A percentile compares a stretch with the other conserved stretches of the same genome.
Conservation (phyloP, 2,797 vertebrate genomes). For the Malacoraja senta region DNA sequence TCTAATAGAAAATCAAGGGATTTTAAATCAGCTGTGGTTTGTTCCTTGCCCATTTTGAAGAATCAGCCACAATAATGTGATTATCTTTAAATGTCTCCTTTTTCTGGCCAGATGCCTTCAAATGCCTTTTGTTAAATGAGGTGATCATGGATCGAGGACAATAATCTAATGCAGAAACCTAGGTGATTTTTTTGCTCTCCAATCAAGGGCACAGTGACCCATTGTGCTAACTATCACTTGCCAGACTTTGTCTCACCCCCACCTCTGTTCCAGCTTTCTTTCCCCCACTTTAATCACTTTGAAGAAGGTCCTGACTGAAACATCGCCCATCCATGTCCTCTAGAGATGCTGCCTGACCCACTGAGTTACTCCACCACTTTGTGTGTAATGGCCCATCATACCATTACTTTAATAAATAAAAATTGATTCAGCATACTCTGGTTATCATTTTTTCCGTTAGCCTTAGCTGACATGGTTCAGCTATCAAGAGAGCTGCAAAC, state of each 20-base stretch:
- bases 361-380: too few species aligned
- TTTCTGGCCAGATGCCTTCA: background rate
- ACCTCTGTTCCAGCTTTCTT: too few species aligned
- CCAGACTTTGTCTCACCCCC: too few species aligned
- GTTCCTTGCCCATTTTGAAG: background rate
- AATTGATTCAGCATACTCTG: background rate
- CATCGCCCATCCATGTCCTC: too few species aligned
- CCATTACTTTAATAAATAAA: background rate
- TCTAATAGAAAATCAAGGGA: background rate
- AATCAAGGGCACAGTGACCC: background rate
- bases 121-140: background rate
- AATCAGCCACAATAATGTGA: background rate
- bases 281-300: too few species aligned
- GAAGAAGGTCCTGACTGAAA: too few species aligned
- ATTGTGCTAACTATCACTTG: background rate
- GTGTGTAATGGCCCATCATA: too few species aligned
- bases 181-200: background rate
- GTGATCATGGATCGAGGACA: background rate
- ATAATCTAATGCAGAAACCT: background rate
- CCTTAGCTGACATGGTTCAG: background rate
- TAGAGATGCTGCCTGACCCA: too few species aligned
- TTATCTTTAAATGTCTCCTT: background rate
- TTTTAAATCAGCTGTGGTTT: background rate
- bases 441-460: background rate
- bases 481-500: background rate